A percentile compares a stretch with the other conserved stretches of the same genome.
Conservation (phyloP, 2,797 vertebrate species). For the Sebastolobus altivelis region DNA sequence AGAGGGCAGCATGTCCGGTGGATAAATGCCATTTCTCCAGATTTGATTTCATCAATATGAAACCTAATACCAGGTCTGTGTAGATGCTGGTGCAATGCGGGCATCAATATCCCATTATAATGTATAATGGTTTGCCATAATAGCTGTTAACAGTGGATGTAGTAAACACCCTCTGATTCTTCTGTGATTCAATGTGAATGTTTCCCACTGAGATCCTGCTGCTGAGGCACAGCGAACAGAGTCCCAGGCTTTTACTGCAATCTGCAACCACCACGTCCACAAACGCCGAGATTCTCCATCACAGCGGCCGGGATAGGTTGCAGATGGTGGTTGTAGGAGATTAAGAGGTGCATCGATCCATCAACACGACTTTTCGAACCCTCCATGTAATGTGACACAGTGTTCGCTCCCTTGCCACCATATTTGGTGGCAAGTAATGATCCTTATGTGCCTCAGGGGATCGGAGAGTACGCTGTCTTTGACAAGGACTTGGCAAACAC, state of each 20-base stretch:
- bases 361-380: slow-evolving; percentile 51
- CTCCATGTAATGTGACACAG: slow-evolving; percentile 24
- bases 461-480: slow-evolving; percentile 9
- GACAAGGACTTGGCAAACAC: slow-evolving; percentile 16
- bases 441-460: slow-evolving; percentile 11
- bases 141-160: slow-evolving; percentile 34
- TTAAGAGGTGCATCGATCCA: slow-evolving; percentile 48
- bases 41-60: slow-evolving; percentile 63
- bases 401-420: slow-evolving; percentile 7
- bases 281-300: slow-evolving; percentile 34
- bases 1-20: background rate
- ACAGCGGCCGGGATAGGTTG: slow-evolving; percentile 36
- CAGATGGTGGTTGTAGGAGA: slow-evolving; percentile 54
- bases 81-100: slow-evolving; percentile 44
- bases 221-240: slow-evolving; percentile 18
- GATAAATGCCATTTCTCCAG: slow-evolving; percentile 51
- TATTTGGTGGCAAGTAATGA: slow-evolving; percentile 47
- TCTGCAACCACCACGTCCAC: slow-evolving; percentile 25
- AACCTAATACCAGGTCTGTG: slow-evolving; percentile 36
- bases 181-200: slow-evolving; percentile 20
- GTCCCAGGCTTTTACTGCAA: slow-evolving; percentile 31
- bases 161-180: slow-evolving; percentile 31
- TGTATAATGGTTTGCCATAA: slow-evolving; percentile 48
- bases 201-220: slow-evolving; percentile 38
- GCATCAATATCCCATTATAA: slow-evolving; percentile 67